These are phyloP conservation scores for Iguana delicatissima DNA, from an alignment of 2,797 vertebrate species.

Conservation along the genomic window DNA sequence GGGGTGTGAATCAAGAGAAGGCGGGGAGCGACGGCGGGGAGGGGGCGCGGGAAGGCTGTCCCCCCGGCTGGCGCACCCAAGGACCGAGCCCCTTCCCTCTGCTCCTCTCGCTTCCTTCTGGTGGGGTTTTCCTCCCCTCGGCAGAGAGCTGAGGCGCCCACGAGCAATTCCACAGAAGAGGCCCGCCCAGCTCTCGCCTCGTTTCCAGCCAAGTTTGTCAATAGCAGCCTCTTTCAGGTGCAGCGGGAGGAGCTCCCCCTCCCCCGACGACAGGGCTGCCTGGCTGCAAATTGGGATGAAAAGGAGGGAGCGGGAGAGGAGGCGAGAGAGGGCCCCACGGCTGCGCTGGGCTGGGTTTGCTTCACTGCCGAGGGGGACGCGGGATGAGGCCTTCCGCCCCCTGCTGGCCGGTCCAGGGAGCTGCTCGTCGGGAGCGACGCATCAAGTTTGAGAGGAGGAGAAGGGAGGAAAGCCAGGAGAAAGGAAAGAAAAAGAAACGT, in stretches of 20 bases:
- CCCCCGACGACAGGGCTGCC: neutral
- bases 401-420: slow-evolving; percentile 52
- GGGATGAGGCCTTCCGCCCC: slow-evolving; percentile 62
- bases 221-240: too few species aligned
- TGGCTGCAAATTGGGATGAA: slow-evolving; percentile 28
- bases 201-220: too few species aligned
- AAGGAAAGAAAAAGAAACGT: too few species aligned
- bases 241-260: neutral
- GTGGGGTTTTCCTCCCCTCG: too few species aligned
- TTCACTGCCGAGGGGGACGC: neutral
- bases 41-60: slow-evolving; percentile 13
- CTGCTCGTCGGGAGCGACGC: neutral
- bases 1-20: slow-evolving; percentile 71
- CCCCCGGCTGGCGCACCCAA: slow-evolving; percentile 13
- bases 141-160: too few species aligned
- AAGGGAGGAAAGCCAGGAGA: neutral
- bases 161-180: too few species aligned
- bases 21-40: slow-evolving; percentile 61
- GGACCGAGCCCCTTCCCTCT: neutral
- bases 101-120: neutral
- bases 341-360: slow-evolving; percentile 37
- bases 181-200: too few species aligned
- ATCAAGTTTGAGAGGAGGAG: neutral
- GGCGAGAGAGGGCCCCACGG: neutral
- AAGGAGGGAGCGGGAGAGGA: neutral